Evolutionary conservation across 2,888 invertebrate genomes (phyloP).

Genomic region (Smittia sp.): DNA sequence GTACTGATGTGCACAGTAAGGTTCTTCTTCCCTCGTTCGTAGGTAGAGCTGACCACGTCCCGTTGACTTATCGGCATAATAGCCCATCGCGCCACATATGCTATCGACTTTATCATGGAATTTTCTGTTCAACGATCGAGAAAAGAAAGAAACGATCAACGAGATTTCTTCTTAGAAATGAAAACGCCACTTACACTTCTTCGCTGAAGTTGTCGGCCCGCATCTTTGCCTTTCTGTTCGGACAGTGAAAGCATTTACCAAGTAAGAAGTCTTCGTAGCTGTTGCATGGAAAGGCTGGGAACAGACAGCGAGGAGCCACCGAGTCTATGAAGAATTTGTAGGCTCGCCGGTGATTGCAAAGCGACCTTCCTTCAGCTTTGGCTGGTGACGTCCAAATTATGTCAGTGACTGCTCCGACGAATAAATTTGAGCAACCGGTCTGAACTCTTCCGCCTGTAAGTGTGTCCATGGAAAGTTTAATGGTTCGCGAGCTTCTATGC

Average conservation of each 20-base stretch:
- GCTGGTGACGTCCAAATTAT: conserved; percentile 75
- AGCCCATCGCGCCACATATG: conserved; percentile 89
- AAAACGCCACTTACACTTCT: conserved; percentile 48
- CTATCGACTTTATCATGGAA: conserved; percentile 53
- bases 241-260: conserved; percentile 73
- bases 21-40: conserved; percentile 85
- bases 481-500: too few relatives aligned
- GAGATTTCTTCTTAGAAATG: conserved; percentile 14
- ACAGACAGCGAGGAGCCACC: conserved; percentile 85
- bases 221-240: conserved; percentile 47
- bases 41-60: conserved; percentile 85
- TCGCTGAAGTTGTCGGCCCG: background rate
- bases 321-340: conserved; percentile 95
- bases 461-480: too few relatives aligned
- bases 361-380: conserved; percentile 76
- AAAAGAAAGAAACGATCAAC: background rate
- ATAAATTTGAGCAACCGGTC: conserved; percentile 87
- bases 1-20: conserved; percentile 92
- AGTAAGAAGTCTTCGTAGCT: conserved; percentile 79
- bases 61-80: conserved; percentile 80
- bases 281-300: conserved; percentile 86
- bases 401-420: conserved; percentile 87
- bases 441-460: conserved; percentile 91
- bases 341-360: conserved; percentile 90
- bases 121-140: conserved; percentile 44